These are phyloP conservation scores for Apoda limacodes DNA, from an alignment of 2,888 invertebrate genomes.

Conservation along the genomic window DNA sequence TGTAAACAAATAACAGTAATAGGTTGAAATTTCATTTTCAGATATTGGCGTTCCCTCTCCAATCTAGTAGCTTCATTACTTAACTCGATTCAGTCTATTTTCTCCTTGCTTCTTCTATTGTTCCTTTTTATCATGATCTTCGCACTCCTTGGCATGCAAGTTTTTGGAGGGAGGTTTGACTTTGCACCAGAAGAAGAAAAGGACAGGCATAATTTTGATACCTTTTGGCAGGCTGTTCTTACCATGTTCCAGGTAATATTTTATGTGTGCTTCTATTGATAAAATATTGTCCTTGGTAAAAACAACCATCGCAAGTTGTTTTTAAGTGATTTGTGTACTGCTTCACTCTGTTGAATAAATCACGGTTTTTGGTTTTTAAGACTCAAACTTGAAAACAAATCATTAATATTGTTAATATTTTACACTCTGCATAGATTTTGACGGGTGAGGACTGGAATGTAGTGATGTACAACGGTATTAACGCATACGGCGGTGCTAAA, in stretches of 20 bases:
- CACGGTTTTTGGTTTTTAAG: no score
- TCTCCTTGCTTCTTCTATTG: constrained; percentile 93
- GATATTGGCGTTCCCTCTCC: constrained; percentile 98
- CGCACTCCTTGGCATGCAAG: constrained; percentile 98
- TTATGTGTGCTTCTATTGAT: not conserved
- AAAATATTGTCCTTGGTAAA: not conserved
- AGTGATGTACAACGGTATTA: constrained; percentile 99
- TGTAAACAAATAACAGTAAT: no score
- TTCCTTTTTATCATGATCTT: constrained; percentile 99
- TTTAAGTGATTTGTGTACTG: no score
- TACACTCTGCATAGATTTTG: no score
- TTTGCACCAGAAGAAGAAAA: constrained; percentile 84
- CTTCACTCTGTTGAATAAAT: no score
- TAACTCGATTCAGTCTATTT: constrained; percentile 99
- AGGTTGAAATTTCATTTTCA: constrained; percentile 56
- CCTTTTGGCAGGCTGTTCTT: constrained; percentile 97
- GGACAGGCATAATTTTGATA: constrained; percentile 97
- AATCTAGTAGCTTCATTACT: constrained; percentile 97
- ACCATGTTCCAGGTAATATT: constrained; percentile 95
- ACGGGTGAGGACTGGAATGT: constrained; percentile 99
- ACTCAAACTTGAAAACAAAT: no score
- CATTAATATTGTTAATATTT: no score
- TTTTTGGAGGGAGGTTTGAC: constrained; percentile 98
- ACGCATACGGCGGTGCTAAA: constrained; percentile 96
- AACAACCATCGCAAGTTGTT: no score